Evolutionary conservation across 2,888 invertebrate species (phyloP).

Genomic region (Gisinianus flammeolus): DNA sequence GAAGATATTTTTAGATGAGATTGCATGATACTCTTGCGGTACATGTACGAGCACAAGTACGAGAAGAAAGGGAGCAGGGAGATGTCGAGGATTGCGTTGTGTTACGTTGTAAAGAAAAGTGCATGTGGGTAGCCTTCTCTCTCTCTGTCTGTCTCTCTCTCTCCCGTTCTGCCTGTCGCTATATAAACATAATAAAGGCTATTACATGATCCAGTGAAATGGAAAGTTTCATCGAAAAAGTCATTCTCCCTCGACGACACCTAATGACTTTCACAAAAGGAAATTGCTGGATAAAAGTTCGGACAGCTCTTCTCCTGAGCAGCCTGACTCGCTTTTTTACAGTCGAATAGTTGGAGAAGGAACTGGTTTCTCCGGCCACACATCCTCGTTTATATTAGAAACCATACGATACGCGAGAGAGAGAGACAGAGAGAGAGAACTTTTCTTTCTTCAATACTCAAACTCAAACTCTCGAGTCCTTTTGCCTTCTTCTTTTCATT

Average conservation of each 20-base stretch:
- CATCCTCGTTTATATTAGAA: slow-evolving; percentile 1
- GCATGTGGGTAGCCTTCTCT: too few species aligned
- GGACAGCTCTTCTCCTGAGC: slow-evolving; percentile 39
- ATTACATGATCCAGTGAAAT: slow-evolving; percentile 43
- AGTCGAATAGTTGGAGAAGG: slow-evolving; percentile 12
- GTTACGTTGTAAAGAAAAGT: too few species aligned
- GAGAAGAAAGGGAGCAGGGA: too few species aligned
- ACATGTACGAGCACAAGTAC: too few species aligned
- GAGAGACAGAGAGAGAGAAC: too few species aligned
- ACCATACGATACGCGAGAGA: too few species aligned
- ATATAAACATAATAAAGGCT: slow-evolving; percentile 30
- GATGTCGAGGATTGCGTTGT: too few species aligned
- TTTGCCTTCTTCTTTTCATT: not conserved
- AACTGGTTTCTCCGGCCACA: not conserved
- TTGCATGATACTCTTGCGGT: not conserved
- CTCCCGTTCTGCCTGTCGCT: too few species aligned
- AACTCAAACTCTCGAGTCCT: not conserved
- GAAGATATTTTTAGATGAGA: slow-evolving; percentile 3
- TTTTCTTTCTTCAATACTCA: slow-evolving; percentile 12
- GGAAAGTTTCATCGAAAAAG: slow-evolving; percentile 42
- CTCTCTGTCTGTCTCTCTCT: not conserved
- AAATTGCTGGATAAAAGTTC: slow-evolving; percentile 46
- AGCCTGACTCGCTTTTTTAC: slow-evolving; percentile 23
- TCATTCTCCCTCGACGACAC: slow-evolving; percentile 41
- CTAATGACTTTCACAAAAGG: slow-evolving; percentile 47